phyloP scores from a whole-genome alignment of 2,113 vertebrate species.

The Carassius carassius region DNA sequence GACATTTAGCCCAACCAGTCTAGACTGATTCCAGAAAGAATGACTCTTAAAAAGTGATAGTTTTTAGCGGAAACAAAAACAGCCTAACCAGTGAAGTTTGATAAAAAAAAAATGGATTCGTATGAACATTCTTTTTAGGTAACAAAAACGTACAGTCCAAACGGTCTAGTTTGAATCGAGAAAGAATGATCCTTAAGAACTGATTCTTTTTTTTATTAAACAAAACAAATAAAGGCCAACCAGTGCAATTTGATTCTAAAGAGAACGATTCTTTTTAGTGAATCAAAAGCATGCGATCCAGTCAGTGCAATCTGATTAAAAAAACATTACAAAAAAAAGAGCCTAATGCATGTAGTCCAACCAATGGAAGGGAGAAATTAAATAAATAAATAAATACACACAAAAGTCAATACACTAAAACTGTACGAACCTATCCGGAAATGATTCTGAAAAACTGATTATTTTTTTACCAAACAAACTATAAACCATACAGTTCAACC shows the following conservation, averaged over 20 bases:
- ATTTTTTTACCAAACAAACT: background rate
- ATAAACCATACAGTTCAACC: background rate
- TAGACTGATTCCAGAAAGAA: background rate
- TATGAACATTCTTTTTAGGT: background rate
- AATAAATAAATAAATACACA: too few relatives aligned
- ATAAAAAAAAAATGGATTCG: background rate
- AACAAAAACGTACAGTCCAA: background rate
- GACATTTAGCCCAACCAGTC: too few relatives aligned
- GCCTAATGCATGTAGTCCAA: background rate
- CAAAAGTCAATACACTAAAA: too few relatives aligned
- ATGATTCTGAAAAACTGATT: background rate
- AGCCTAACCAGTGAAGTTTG: background rate
- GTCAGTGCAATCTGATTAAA: background rate
- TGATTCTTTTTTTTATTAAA: background rate
- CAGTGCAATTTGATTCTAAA: background rate
- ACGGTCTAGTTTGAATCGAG: background rate
- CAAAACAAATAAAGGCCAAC: background rate
- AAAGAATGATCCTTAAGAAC: background rate
- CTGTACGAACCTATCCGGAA: too few relatives aligned
- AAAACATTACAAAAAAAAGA: background rate
- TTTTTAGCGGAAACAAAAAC: background rate
- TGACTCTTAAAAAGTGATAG: background rate
- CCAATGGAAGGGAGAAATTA: background rate
- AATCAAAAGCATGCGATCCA: background rate
- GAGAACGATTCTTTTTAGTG: background rate